Evolutionary conservation across 2,888 invertebrate species (phyloP).

Genomic region (Labia minor): DNA sequence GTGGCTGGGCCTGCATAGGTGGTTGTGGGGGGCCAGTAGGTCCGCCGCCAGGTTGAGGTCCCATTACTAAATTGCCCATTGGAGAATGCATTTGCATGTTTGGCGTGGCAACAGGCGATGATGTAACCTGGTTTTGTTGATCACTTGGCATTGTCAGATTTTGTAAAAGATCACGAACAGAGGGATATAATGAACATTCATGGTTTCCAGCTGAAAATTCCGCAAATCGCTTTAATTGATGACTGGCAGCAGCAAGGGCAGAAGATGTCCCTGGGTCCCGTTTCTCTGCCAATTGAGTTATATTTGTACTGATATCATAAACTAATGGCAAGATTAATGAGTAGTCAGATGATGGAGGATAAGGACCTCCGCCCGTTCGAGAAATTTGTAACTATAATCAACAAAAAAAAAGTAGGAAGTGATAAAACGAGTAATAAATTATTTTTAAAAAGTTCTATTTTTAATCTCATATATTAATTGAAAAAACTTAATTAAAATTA

Average conservation of each 20-base stretch:
- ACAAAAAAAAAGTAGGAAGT: slow-evolving; percentile 18
- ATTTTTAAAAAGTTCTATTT: slow-evolving; percentile 18
- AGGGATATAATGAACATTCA: slow-evolving; percentile 86
- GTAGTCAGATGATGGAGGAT: slow-evolving; percentile 50
- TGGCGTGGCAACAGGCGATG: slow-evolving; percentile 39
- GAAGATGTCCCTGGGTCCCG: slow-evolving; percentile 53
- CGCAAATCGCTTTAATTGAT: slow-evolving; percentile 57
- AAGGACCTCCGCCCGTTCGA: slow-evolving; percentile 47
- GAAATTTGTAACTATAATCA: slow-evolving; percentile 62
- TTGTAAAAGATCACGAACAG: slow-evolving; percentile 74
- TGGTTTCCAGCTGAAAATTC: slow-evolving; percentile 54
- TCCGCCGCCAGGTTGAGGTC: slow-evolving; percentile 21
- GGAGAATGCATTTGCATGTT: slow-evolving; percentile 49
- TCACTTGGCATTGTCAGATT: slow-evolving; percentile 75
- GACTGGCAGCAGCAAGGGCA: slow-evolving; percentile 50
- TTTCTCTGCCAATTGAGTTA: slow-evolving; percentile 77
- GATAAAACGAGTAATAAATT: slow-evolving; percentile 3
- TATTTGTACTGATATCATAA: slow-evolving; percentile 76
- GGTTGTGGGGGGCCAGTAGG: slow-evolving; percentile 21
- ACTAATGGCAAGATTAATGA: slow-evolving; percentile 77
- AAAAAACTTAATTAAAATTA: background rate
- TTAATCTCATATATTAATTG: background rate
- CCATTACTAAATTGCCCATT: slow-evolving; percentile 35
- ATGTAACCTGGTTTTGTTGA: slow-evolving; percentile 47
- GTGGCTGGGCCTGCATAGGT: slow-evolving; percentile 20